Base-by-base conservation (phyloP, 2,888 invertebrate species). In the Orthosia gothica region DNA sequence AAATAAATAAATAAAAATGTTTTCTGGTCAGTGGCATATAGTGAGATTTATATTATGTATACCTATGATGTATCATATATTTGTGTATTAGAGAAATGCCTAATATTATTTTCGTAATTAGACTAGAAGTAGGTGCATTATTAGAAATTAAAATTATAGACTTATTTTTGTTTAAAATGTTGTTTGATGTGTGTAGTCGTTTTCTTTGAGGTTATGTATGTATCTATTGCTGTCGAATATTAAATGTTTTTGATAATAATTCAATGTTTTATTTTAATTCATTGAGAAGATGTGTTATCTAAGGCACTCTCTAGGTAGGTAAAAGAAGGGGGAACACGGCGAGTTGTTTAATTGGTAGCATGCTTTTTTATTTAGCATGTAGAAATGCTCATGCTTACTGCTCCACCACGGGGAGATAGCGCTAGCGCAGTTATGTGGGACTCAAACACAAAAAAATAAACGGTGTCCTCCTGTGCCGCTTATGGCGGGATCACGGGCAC, bases 11-110 rank as follows among this genome's bases (percentile, higher is more conserved):
- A 13, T 52, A 59, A 63, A 63, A 73, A 69, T 76, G n/a, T 77
- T 54, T 59, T 54, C 13, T 40, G n/a, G 16, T 74, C 61, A 76
- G 45, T 74, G 74, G 74, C 52, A 76, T 83, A 76, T 83, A 76
- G 58, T 81, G 63, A 73, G 55, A 83, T 66, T 70, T 69, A 50
- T 74, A 63, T 65, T 26, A 52, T 45, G 23, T 70, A 70, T 70
- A 70, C 45, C 1, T 70, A 70, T 52, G 49, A 45, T 50, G 49
- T 69, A 70, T 67, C 55, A 26, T 77, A 40, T 40, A 83, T 54
- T 58, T 54, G 68, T 67, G 58, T 74, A 57, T 63, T 76, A 74
- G 67, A 72, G 57, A 79, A 78, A 64, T 72, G 63, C 78, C 58
- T 76, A 72, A 71, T 71, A 26, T 78, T 70, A 76, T 78, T 59